Base-by-base conservation (phyloP, 1,140 invertebrate species). In the Limonius californicus region DNA sequence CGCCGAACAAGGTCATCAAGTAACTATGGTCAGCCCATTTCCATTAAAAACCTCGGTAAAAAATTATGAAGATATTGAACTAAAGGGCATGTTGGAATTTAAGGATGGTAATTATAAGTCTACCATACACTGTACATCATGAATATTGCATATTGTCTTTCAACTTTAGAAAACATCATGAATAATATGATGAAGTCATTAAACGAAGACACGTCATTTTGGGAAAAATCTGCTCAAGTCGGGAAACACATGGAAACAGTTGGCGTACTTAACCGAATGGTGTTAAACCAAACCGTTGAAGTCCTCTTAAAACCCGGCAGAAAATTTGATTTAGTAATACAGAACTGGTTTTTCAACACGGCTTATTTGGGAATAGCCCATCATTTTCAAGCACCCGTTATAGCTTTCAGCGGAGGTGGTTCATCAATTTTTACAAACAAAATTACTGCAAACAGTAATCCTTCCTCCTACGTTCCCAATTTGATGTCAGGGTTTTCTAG, bases 21-120 rank as follows among this genome's bases (percentile, higher is more conserved):
- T 81, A 0, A 80, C 77, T 0, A 75, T 79, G 2, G 72, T 81
- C 7, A 79, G 76, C 55, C 76, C 76, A 0, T 77, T 77, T 59
- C 69, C 4, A 4, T 6, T 6, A 32, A 32, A 32, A 32, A 4
- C 4, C 4, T 4, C 11, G 4, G 27, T 32, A 4, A 6, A 4
- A 6, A 32, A 32, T 32, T 32, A 6, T 32, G 11, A 32, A 32
- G 4, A 32, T 32, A 32, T 32, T 11, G 20, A 9, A 32, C 27
- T 6, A 32, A 11, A n/a, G 3, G 56, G 30, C 50, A n/a, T 35
- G n/a, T n/a, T n/a, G n/a, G n/a, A n/a, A n/a, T n/a, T n/a, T n/a
- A n/a, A n/a, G n/a, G n/a, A n/a, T n/a, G n/a, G n/a, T n/a, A n/a
- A n/a, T n/a, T n/a, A n/a, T n/a, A n/a, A n/a, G n/a, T n/a, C n/a